phyloP scores from a whole-genome alignment of 53 echinoderm and acorn worm genomes.

The Holothuria leucospilota region DNA sequence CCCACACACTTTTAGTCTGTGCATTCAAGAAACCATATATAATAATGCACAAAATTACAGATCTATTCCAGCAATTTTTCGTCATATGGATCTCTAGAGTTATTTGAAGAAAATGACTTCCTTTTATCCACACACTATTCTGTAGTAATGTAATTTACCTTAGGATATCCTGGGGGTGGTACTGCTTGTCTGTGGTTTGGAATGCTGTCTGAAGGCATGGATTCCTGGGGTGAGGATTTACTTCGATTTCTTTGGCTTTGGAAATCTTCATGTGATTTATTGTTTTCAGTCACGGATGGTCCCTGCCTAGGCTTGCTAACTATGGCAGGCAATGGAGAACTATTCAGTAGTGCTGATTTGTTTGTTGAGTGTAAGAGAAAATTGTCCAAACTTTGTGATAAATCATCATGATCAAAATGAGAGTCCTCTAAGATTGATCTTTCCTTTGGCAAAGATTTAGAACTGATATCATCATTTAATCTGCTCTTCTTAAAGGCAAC shows the following conservation, averaged over 20 bases:
- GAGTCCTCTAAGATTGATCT: not conserved
- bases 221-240: conserved; percentile 13
- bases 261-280: not conserved
- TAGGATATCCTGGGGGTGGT: conserved; percentile 31
- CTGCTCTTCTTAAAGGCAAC: conserved; percentile 12
- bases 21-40: too few relatives aligned
- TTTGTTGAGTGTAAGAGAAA: conserved; percentile 14
- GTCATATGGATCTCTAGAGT: too few relatives aligned
- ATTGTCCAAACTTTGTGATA: conserved; percentile 44
- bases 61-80: too few relatives aligned
- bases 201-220: not conserved
- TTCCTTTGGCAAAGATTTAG: conserved; percentile 21
- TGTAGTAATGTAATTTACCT: not conserved
- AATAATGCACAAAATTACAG: too few relatives aligned
- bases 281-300: not conserved
- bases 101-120: too few relatives aligned
- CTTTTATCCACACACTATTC: too few relatives aligned
- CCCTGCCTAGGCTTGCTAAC: not conserved
- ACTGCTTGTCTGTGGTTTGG: not conserved
- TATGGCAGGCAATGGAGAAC: conserved; percentile 19
- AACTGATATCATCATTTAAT: not conserved
- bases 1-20: too few relatives aligned
- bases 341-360: not conserved
- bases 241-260: conserved; percentile 13
- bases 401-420: conserved; percentile 32